Percentiles rank a stretch among this genome's conserved stretches.
Conservation (phyloP, 2,113 vertebrate genomes). For the Calyptomena viridis region DNA sequence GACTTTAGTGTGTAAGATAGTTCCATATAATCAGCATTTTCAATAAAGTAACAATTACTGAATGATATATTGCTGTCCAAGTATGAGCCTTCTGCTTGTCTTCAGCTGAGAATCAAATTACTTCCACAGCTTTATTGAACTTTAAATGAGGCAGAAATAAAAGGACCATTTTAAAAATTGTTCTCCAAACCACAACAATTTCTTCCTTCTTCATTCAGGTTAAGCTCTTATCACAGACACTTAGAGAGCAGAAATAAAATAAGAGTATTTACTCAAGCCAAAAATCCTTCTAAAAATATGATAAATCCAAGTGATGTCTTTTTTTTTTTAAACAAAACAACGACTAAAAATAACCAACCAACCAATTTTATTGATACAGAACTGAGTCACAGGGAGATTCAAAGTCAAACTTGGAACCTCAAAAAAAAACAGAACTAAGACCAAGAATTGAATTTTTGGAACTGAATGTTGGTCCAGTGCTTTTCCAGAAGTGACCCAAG, state of each 20-base stretch:
- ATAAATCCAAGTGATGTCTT: background rate
- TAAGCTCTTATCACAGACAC: background rate
- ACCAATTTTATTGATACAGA: background rate
- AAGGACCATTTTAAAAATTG: background rate
- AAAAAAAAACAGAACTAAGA: background rate
- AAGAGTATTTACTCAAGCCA: background rate
- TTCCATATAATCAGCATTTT: background rate
- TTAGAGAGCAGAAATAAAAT: background rate
- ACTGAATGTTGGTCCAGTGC: background rate
- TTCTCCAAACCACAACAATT: constrained; percentile 11
- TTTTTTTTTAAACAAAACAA: background rate
- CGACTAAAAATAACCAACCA: background rate
- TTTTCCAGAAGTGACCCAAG: background rate
- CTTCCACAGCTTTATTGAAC: constrained; percentile 11
- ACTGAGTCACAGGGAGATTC: background rate
- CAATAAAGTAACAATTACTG: background rate
- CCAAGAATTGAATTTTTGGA: background rate
- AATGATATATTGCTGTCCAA: background rate
- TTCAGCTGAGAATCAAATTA: background rate
- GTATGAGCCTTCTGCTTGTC: background rate
- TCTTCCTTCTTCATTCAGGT: background rate
- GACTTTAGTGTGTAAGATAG: background rate
- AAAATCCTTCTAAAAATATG: background rate
- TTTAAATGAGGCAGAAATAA: constrained; percentile 35
- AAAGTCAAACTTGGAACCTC: background rate